A percentile compares a stretch with the other conserved stretches of the same genome.
These are phyloP conservation scores for Chionis minor DNA, from an alignment of 2,113 vertebrate genomes.

Conservation along the genomic window DNA sequence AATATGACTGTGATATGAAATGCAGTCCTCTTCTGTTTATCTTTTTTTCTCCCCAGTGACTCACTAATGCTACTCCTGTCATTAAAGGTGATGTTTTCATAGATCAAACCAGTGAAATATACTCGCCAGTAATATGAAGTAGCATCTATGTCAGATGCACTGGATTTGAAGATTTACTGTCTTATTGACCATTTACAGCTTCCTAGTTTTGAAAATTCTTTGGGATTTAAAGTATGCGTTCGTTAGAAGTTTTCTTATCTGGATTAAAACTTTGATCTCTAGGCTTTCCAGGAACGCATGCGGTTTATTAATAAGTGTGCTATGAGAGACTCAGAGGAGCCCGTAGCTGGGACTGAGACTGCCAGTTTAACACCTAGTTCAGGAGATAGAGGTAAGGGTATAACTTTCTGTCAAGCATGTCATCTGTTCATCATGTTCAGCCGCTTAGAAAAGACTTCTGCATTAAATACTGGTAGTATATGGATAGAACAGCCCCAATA, in stretches of 20 bases:
- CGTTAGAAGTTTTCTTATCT: background rate
- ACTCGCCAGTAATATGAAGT: background rate
- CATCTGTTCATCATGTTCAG: background rate
- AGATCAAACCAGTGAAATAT: background rate
- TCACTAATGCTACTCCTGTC: background rate
- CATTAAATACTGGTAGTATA: background rate
- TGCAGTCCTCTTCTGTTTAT: background rate
- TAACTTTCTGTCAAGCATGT: background rate
- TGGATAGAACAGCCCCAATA: fast-evolving
- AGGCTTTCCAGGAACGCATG: constrained; percentile 82
- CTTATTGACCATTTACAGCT: background rate
- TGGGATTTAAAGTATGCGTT: background rate
- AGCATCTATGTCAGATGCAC: background rate
- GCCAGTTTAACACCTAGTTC: background rate
- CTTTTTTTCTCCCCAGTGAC: background rate
- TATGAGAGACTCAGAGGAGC: background rate
- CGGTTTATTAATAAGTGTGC: constrained; percentile 71
- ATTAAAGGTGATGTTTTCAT: background rate
- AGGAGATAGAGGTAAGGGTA: constrained; percentile 24
- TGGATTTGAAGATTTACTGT: background rate
- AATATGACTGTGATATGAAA: background rate
- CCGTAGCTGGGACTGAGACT: background rate
- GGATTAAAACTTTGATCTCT: background rate
- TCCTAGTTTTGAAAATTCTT: background rate
- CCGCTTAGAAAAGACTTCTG: background rate